Percentiles rank a stretch among this genome's conserved stretches.
These are phyloP conservation scores for Nowickia ferox DNA, from an alignment of 2,888 invertebrate genomes.

Conservation along the genomic window DNA sequence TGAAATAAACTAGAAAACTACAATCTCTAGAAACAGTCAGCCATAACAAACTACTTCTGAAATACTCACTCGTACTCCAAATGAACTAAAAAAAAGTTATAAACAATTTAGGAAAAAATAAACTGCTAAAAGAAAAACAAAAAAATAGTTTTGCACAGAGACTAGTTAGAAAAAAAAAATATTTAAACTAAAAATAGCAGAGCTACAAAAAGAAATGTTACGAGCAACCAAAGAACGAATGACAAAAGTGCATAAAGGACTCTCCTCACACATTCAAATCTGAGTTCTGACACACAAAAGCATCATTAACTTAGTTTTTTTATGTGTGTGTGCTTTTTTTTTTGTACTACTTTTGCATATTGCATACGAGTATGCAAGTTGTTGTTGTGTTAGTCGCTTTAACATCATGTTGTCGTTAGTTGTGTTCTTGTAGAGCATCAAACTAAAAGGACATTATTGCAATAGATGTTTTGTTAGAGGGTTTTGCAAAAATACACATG, in stretches of 20 bases:
- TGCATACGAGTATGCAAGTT: background rate
- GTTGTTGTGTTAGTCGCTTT: background rate
- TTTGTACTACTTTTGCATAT: too few relatives aligned
- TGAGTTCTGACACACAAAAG: slow-evolving; percentile 73
- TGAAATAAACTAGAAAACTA: slow-evolving; percentile 54
- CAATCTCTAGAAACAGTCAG: slow-evolving; percentile 44
- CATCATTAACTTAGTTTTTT: slow-evolving; percentile 74
- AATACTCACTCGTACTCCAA: slow-evolving; percentile 2
- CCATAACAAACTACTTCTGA: slow-evolving; percentile 27
- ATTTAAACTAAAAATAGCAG: slow-evolving; percentile 30
- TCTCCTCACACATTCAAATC: slow-evolving; percentile 63
- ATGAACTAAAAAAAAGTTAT: slow-evolving; percentile 23
- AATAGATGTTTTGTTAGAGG: slow-evolving; percentile 43
- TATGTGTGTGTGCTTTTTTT: background rate
- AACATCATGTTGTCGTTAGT: slow-evolving; percentile 24
- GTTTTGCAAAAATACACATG: slow-evolving; percentile 10
- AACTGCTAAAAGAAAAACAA: background rate
- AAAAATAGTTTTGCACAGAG: background rate
- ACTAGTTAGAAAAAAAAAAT: slow-evolving; percentile 22
- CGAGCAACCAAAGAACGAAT: slow-evolving; percentile 67
- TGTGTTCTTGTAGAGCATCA: slow-evolving; percentile 36
- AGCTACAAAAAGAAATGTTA: slow-evolving; percentile 50
- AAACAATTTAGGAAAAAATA: slow-evolving; percentile 34
- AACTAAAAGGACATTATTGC: slow-evolving; percentile 62
- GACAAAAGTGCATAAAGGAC: slow-evolving; percentile 61